These are phyloP conservation scores for Eupithecia insigniata DNA, from an alignment of 2,888 invertebrate species.

Conservation along the genomic window DNA sequence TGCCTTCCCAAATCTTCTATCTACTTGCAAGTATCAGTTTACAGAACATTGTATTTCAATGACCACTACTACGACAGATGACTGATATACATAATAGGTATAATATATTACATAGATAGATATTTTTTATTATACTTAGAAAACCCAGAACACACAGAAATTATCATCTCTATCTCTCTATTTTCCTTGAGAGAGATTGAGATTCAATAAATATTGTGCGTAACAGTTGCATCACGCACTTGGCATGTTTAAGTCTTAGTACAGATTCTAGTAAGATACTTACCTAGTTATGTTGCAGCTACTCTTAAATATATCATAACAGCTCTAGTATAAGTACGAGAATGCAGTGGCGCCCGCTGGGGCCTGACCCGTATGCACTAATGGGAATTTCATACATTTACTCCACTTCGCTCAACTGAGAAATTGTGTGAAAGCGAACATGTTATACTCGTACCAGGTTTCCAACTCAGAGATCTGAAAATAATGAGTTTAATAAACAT, in stretches of 20 bases:
- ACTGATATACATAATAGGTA: no score
- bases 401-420: constrained; percentile 11
- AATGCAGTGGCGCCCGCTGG: constrained; percentile 8
- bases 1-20: no score
- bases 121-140: no score
- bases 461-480: neutral
- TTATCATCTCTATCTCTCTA: neutral
- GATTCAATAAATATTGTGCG: no score
- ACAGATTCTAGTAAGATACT: neutral
- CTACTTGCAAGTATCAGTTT: no score
- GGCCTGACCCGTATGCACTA: constrained; percentile 9
- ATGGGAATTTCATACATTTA: constrained; percentile 18
- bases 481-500: neutral
- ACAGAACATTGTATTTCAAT: no score
- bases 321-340: neutral
- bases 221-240: no score
- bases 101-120: no score
- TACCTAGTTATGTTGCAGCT: neutral
- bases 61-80: no score
- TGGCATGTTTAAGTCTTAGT: neutral
- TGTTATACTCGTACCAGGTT: neutral
- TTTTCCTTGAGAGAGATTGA: neutral
- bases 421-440: constrained; percentile 7
- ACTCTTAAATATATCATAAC: neutral
- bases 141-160: no score